These are phyloP conservation scores for Agonum fuliginosum DNA, from an alignment of 2,888 invertebrate species.

Conservation along the genomic window DNA sequence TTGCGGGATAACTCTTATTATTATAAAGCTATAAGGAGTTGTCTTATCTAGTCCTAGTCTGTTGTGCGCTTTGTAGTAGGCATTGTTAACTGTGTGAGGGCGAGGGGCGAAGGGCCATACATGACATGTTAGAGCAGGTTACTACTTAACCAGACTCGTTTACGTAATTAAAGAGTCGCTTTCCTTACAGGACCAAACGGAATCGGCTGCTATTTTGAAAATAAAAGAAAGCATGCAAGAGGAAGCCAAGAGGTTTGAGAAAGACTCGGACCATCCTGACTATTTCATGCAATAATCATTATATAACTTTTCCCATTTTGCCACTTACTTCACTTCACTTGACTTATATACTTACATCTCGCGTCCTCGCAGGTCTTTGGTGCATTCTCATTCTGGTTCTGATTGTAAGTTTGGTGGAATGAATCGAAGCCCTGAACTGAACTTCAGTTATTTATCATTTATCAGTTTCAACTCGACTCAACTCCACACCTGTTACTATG, in stretches of 20 bases:
- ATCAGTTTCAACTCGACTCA: constrained; percentile 13
- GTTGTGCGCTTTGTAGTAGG: constrained; percentile 53
- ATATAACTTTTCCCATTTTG: constrained; percentile 55
- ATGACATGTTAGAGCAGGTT: constrained; percentile 54
- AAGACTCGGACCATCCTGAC: constrained; percentile 97
- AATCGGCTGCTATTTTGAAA: constrained; percentile 99
- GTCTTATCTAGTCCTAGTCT: constrained; percentile 22
- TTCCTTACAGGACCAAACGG: constrained; percentile 88
- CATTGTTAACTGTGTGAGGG: constrained; percentile 50
- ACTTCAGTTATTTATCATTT: constrained; percentile 22
- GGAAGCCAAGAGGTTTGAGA: constrained; percentile 99
- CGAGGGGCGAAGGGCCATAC: constrained; percentile 30
- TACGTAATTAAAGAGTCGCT: constrained; percentile 72
- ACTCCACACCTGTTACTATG: constrained; percentile 42
- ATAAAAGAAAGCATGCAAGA: constrained; percentile 99
- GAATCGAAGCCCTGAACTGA: constrained; percentile 53
- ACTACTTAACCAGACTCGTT: constrained; percentile 59
- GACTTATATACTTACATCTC: constrained; percentile 55
- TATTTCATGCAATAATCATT: constrained; percentile 94
- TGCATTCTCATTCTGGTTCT: constrained; percentile 58
- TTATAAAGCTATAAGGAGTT: too few relatives aligned
- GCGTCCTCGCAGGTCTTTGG: constrained; percentile 56
- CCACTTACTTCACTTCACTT: constrained; percentile 53
- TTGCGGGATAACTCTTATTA: constrained; percentile 24
- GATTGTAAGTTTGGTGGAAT: constrained; percentile 57